Conservation (phyloP, 2,888 invertebrate species). For the Andricus curvator region DNA sequence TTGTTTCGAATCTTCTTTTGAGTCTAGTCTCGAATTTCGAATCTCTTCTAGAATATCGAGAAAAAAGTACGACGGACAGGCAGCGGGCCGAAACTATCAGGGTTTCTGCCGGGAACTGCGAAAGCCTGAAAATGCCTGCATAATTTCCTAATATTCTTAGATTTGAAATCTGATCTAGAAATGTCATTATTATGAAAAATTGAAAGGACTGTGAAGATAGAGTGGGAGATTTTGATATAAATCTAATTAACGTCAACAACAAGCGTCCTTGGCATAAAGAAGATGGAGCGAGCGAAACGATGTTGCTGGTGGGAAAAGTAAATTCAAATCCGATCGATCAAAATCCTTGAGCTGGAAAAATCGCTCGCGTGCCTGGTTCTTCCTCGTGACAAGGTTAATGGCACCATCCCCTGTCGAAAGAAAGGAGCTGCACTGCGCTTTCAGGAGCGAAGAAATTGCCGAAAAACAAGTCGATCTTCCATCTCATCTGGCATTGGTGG, state of each 20-base stretch:
- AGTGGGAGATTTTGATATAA: slow-evolving; percentile 6
- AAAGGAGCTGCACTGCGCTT: background rate
- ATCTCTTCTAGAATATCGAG: too few species aligned
- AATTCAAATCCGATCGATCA: slow-evolving; percentile 63
- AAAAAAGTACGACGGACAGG: too few species aligned
- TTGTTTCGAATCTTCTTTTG: too few species aligned
- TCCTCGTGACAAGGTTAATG: slow-evolving; percentile 63
- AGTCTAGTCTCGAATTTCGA: too few species aligned
- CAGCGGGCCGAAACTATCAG: too few species aligned
- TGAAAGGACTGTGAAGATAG: background rate
- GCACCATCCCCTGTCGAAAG: slow-evolving; percentile 41
- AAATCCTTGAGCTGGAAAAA: slow-evolving; percentile 58
- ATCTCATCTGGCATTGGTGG: slow-evolving; percentile 15
- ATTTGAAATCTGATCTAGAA: too few species aligned
- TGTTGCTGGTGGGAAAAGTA: slow-evolving; percentile 29
- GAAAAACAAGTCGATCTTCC: slow-evolving; percentile 30
- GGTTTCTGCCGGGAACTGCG: too few species aligned
- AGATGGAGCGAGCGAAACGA: background rate
- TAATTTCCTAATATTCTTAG: too few species aligned
- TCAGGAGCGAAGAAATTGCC: slow-evolving; percentile 24
- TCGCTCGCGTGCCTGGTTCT: slow-evolving; percentile 58
- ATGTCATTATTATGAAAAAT: background rate
- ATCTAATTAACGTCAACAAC: slow-evolving; percentile 8
- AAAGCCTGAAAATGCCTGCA: too few species aligned
- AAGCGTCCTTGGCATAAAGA: background rate